These are phyloP conservation scores for Rotaria magnacalcarata DNA, from an alignment of 2,888 invertebrate species.

Conservation along the genomic window DNA sequence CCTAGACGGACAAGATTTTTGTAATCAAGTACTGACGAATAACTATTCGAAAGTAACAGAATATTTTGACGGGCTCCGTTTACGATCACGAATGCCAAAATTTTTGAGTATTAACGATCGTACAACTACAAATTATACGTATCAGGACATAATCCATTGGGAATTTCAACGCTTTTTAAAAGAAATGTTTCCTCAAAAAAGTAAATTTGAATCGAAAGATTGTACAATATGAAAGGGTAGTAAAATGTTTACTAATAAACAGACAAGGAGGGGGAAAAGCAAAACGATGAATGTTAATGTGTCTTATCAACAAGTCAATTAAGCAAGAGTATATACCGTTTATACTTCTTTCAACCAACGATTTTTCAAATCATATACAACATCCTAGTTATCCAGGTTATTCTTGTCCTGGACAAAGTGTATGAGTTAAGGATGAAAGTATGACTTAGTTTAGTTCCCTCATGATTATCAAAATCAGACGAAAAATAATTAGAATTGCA, in stretches of 20 bases:
- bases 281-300: too few species aligned
- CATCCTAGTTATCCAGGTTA: too few species aligned
- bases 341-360: too few species aligned
- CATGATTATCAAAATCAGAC: too few species aligned
- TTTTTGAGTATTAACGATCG: background rate
- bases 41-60: background rate
- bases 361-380: too few species aligned
- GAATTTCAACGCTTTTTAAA: background rate
- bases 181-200: background rate
- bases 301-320: too few species aligned
- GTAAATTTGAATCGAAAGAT: background rate
- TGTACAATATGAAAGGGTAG: background rate
- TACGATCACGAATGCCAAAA: background rate
- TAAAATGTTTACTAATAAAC: background rate
- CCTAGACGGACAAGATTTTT: background rate
- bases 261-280: too few species aligned
- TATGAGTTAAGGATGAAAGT: too few species aligned
- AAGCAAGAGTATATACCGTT: too few species aligned
- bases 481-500: too few species aligned
- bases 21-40: background rate
- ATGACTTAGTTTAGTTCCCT: too few species aligned
- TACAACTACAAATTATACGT: background rate
- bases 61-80: background rate
- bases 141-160: background rate
- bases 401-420: too few species aligned